Conservation (phyloP, 1,140 invertebrate species). For the Aphelenchoides besseyi region DNA sequence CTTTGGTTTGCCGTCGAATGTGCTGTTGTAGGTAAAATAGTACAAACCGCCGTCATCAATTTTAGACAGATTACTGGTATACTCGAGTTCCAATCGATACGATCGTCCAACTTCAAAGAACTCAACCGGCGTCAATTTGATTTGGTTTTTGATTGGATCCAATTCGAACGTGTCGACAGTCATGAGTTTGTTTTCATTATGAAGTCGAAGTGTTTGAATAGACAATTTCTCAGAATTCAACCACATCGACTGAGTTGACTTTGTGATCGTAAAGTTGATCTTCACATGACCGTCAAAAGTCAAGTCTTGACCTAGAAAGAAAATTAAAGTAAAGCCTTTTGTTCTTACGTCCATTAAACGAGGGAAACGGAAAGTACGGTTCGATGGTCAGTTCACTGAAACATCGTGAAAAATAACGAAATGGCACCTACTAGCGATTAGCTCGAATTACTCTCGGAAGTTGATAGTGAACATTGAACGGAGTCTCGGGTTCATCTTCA, state of each 20-base stretch:
- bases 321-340: not conserved
- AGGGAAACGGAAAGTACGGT: conserved; percentile 7
- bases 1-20: not conserved
- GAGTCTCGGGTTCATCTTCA: too few species aligned
- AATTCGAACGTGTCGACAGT: not conserved
- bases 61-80: not conserved
- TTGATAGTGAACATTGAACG: not conserved
- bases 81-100: not conserved
- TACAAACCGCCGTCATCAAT: conserved; percentile 2
- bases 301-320: not conserved
- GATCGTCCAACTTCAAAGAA: not conserved
- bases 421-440: too few species aligned
- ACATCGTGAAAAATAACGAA: too few species aligned
- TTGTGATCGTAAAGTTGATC: not conserved
- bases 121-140: not conserved
- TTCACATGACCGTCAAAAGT: not conserved
- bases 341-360: not conserved
- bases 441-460: not conserved
- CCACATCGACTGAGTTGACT: not conserved
- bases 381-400: not conserved
- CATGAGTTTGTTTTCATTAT: not conserved
- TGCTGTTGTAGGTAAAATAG: conserved; percentile 2
- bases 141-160: not conserved
- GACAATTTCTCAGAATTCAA: not conserved
- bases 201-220: not conserved